phyloP scores from a whole-genome alignment of 2,113 vertebrate species.

The Crotalus helleri region DNA sequence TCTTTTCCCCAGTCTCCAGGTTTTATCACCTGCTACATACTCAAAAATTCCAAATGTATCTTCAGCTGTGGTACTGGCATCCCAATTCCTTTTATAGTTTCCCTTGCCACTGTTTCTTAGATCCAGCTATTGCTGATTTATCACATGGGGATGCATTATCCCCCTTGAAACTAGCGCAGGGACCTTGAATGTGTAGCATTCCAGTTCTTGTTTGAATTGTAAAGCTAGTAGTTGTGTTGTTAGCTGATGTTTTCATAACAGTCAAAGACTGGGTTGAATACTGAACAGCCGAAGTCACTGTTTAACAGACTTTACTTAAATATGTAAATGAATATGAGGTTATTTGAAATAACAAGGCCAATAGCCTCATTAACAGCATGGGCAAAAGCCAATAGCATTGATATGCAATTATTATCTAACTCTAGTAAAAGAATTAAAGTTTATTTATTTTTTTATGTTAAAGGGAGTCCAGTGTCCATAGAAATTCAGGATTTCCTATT shows the following conservation, averaged over 20 bases:
- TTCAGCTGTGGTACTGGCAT: neutral
- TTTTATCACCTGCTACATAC: neutral
- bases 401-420: neutral
- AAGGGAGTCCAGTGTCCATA: neutral
- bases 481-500: neutral
- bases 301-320: neutral
- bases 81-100: neutral
- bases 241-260: neutral
- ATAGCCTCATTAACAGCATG: neutral
- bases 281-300: neutral
- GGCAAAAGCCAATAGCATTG: neutral
- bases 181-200: neutral
- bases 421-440: neutral
- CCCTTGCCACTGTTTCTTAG: neutral
- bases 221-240: neutral
- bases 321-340: neutral
- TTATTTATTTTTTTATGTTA: neutral
- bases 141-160: neutral
- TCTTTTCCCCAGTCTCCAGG: conserved; percentile 10
- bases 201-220: neutral
- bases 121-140: neutral
- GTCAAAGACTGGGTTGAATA: neutral
- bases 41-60: conserved; percentile 15
- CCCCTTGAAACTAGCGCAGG: neutral
- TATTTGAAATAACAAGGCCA: neutral